A percentile compares a stretch with the other conserved stretches of the same genome.
These are phyloP conservation scores for Chrysocyon brachyurus DNA, from an alignment of 2,797 vertebrate species.

Conservation along the genomic window DNA sequence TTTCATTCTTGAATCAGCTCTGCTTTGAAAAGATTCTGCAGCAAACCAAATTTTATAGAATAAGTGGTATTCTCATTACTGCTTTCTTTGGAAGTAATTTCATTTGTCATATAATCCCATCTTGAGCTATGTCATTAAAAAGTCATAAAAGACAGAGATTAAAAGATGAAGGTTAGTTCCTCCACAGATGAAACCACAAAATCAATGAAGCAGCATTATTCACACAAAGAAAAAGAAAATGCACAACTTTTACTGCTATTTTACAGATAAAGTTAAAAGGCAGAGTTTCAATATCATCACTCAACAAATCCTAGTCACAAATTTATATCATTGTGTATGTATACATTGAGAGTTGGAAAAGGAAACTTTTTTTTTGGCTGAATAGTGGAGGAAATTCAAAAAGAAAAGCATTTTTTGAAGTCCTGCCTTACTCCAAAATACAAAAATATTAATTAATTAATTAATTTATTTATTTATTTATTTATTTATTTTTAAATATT, in stretches of 20 bases:
- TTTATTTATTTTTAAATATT: neutral
- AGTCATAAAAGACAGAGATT: slow-evolving; percentile 64
- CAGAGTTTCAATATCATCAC: neutral
- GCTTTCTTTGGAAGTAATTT: slow-evolving; percentile 60
- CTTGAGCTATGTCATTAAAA: slow-evolving; percentile 64
- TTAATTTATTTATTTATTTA: too few species aligned
- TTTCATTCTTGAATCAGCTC: slow-evolving; percentile 48
- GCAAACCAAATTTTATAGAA: neutral
- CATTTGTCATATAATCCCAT: slow-evolving; percentile 57
- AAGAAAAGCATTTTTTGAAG: slow-evolving; percentile 34
- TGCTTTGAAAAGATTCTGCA: slow-evolving; percentile 22
- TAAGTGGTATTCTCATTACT: slow-evolving; percentile 58
- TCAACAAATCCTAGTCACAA: slow-evolving; percentile 5
- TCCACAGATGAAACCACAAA: slow-evolving; percentile 76
- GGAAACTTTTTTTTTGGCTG: neutral
- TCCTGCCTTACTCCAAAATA: neutral
- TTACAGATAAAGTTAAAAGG: slow-evolving; percentile 15
- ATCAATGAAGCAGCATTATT: slow-evolving; percentile 68
- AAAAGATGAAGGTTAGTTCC: slow-evolving; percentile 63
- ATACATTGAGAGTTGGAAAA: neutral
- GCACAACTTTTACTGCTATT: slow-evolving; percentile 39
- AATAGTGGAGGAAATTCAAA: slow-evolving; percentile 43
- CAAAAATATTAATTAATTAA: neutral
- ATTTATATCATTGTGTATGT: neutral
- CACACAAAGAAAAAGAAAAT: slow-evolving; percentile 64